Evolutionary conservation across 2,888 invertebrate genomes (phyloP).

Genomic region (Steinernema carpocapsae): DNA sequence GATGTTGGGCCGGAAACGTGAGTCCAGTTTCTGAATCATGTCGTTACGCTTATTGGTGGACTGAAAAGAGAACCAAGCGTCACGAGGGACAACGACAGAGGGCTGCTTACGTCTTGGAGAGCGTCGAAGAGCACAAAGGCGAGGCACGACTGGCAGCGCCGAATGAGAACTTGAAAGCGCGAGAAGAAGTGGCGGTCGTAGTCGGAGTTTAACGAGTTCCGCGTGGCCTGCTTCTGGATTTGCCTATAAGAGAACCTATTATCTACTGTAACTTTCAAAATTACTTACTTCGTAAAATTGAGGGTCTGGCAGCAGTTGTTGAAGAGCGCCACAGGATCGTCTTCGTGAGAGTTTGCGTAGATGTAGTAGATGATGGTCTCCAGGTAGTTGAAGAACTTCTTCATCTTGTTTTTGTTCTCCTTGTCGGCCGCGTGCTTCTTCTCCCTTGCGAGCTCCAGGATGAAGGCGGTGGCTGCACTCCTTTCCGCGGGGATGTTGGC

Average conservation of each 20-base stretch:
- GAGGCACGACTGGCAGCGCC: conserved; percentile 16
- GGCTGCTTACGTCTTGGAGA: not conserved
- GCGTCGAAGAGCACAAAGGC: conserved; percentile 8
- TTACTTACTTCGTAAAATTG: conserved; percentile 11
- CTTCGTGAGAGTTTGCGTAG: not conserved
- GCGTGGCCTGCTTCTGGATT: not conserved
- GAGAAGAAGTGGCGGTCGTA: conserved; percentile 8
- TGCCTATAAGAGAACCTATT: not conserved
- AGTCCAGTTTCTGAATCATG: conserved; percentile 21
- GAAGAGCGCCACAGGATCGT: not conserved
- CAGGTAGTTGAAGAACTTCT: not conserved
- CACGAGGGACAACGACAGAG: not conserved
- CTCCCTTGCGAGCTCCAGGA: not conserved
- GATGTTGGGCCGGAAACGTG: not conserved
- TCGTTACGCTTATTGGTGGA: not conserved
- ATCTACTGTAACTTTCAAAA: not conserved
- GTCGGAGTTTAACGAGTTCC: not conserved
- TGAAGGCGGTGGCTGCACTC: not conserved
- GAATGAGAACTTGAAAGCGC: not conserved
- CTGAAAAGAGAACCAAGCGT: not conserved
- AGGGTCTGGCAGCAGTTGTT: conserved; percentile 15
- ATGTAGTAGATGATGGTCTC: not conserved
- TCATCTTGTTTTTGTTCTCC: not conserved
- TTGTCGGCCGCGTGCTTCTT: not conserved
- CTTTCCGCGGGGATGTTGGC: not conserved